Percentiles rank a stretch among this genome's conserved stretches.
These are phyloP conservation scores for Camelus dromedarius DNA, from an alignment of 2,113 vertebrate species.

Conservation along the genomic window DNA sequence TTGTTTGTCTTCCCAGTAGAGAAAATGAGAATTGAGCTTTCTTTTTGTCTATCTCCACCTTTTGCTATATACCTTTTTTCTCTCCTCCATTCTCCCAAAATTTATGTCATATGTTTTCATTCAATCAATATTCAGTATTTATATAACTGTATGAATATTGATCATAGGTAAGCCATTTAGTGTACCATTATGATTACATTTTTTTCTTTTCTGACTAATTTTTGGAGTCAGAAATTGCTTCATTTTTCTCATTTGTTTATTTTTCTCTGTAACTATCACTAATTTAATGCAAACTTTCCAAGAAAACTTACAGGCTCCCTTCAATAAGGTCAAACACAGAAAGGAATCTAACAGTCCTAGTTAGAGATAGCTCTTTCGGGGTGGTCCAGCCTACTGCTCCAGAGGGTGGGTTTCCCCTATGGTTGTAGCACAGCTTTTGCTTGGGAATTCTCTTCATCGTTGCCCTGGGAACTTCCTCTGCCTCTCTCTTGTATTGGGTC, in stretches of 20 bases:
- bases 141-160: not conserved
- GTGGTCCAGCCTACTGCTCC: not conserved
- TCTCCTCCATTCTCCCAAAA: not conserved
- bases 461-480: not conserved
- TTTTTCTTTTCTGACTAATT: conserved; percentile 18
- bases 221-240: not conserved
- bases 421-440: not conserved
- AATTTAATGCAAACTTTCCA: not conserved
- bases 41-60: not conserved
- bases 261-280: not conserved
- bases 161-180: not conserved
- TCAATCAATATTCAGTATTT: conserved; percentile 15
- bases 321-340: not conserved
- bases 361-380: not conserved
- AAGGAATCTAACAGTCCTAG: not conserved
- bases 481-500: not conserved
- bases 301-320: not conserved
- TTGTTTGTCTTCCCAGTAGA: not conserved
- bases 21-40: not conserved
- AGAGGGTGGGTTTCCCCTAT: not conserved
- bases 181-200: not conserved
- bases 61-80: not conserved
- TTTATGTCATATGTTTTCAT: not conserved
- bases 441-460: not conserved
- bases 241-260: conserved; percentile 16